Conservation (phyloP, 2,113 vertebrate genomes). For the Gopherus flavomarginatus region DNA sequence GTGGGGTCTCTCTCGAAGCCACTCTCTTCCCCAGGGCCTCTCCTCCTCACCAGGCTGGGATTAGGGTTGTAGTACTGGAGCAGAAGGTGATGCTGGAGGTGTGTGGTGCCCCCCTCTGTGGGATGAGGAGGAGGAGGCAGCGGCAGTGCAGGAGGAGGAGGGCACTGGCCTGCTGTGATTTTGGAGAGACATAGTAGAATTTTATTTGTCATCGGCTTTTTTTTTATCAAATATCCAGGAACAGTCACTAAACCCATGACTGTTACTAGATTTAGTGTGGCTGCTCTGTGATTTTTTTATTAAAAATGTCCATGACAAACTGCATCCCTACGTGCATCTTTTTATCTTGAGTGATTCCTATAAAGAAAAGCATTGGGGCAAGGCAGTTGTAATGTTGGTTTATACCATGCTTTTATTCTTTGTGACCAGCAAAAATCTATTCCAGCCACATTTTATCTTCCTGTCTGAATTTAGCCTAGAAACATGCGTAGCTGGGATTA, state of each 20-base stretch:
- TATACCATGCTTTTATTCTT: slow-evolving; percentile 1
- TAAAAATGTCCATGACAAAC: neutral
- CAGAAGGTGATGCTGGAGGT: neutral
- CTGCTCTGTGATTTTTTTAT: neutral
- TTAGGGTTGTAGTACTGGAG: neutral
- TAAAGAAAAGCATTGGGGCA: neutral
- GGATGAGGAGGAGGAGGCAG: too few relatives aligned
- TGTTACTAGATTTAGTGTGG: neutral
- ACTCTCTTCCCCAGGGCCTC: neutral
- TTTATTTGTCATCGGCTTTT: neutral
- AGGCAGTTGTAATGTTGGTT: neutral
- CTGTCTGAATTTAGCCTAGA: slow-evolving; percentile 23
- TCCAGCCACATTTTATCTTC: slow-evolving; percentile 24
- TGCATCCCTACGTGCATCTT: neutral
- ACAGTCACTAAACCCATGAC: neutral
- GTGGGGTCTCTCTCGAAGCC: neutral
- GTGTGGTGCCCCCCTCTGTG: too few relatives aligned
- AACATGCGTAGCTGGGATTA: neutral
- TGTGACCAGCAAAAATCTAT: neutral
- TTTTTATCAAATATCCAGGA: neutral
- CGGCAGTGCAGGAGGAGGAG: too few relatives aligned
- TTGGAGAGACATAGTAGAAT: neutral
- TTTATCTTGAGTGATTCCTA: neutral
- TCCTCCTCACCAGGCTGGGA: neutral
- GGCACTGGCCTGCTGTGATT: neutral